These are phyloP conservation scores for Mesoligia furuncula DNA, from an alignment of 2,888 invertebrate species.

Conservation along the genomic window DNA sequence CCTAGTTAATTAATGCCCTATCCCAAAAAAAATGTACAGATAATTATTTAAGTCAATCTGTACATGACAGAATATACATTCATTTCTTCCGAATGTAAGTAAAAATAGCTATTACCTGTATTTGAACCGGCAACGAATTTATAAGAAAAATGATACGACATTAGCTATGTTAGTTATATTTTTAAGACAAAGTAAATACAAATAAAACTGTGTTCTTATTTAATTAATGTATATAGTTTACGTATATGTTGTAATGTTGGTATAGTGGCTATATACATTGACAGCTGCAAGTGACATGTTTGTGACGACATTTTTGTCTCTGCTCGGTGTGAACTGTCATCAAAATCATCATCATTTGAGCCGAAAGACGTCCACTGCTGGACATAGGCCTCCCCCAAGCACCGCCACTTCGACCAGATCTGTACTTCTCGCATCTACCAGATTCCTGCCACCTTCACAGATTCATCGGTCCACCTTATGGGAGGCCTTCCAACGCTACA, in stretches of 20 bases:
- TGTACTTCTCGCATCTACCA: background rate
- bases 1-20: constrained; percentile 9
- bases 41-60: constrained; percentile 12
- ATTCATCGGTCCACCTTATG: background rate
- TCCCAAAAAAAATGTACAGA: constrained; percentile 2
- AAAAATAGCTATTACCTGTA: constrained; percentile 1
- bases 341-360: background rate
- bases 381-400: background rate
- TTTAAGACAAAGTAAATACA: constrained; percentile 59
- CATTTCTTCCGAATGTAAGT: constrained; percentile 6
- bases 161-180: constrained; percentile 34
- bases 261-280: background rate
- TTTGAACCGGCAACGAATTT: constrained; percentile 62
- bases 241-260: constrained; percentile 37
- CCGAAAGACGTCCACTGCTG: background rate
- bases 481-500: background rate
- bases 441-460: background rate
- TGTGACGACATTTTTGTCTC: background rate
- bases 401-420: background rate
- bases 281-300: constrained; percentile 1
- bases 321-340: background rate
- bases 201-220: constrained; percentile 63
- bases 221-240: constrained; percentile 45
- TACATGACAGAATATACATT: constrained; percentile 11
- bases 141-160: constrained; percentile 47